Base-by-base conservation (phyloP, 2,797 vertebrate species). In the Gambelia wislizenii region DNA sequence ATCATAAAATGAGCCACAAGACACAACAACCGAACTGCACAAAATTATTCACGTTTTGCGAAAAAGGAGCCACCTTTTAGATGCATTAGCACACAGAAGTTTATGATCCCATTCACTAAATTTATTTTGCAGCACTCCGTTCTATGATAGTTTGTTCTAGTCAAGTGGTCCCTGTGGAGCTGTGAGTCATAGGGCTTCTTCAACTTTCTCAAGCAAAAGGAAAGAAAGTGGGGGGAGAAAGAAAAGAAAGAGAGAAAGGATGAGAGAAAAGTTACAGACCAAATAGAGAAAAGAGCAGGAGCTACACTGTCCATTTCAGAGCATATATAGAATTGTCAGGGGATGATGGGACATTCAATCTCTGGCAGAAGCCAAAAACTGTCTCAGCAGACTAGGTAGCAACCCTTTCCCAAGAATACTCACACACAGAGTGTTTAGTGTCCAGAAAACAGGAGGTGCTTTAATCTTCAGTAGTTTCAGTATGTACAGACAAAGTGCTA, bases 61-160 rank as follows among this genome's bases (percentile, higher is more conserved):
- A 18, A 84, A 87, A 92, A 91, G 80, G 27, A 80, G 42, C 5
- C 74, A 87, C 90, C 56, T 83, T 87, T 93, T 85, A 85, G 81
- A 89, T 67, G 87, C 87, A 88, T 4, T 67, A 44, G 86, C 3
- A 20, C n/a, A 39, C 87, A 77, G 87, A 87, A 92, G 91, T 80
- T 20, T 72, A 44, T 75, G 0, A 2, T 85, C 67, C 77, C 47
- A 1, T 87, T 90, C 90, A 74, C 83, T 70, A 81, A 90, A 89
- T 84, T 44, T 84, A 80, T 76, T 67, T 84, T 47, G 64, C 85
- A 92, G 79, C 39, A 2, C 5, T 52, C 75, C 33, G 59, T 74
- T 88, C 42, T 59, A 83, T 8, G 54, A 79, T 79, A 39, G 4
- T 91, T 92, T 74, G 83, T 88, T 89, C 4, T 83, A 56, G 0